phyloP scores from a whole-genome alignment of 2,797 vertebrate species.

The Falco rusticolus region DNA sequence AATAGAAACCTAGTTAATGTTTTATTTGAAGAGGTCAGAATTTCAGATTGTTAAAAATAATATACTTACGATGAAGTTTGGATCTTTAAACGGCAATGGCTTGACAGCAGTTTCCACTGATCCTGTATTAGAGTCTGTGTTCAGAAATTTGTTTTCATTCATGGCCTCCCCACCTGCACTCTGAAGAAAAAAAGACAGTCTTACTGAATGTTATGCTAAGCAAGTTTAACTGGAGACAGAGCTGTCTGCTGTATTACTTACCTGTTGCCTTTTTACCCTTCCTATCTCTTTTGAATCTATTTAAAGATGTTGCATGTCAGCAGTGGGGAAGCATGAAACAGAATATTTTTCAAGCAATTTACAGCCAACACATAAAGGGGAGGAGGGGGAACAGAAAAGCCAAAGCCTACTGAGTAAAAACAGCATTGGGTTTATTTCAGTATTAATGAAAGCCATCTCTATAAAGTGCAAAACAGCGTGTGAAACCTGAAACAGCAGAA shows the following conservation, averaged over 20 bases:
- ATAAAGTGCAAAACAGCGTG: background rate
- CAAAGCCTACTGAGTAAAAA: background rate
- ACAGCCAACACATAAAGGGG: background rate
- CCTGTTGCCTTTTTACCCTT: background rate
- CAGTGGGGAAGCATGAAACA: background rate
- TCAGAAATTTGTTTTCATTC: slow-evolving; percentile 81
- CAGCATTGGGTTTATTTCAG: background rate
- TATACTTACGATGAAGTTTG: slow-evolving; percentile 87
- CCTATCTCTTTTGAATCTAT: background rate
- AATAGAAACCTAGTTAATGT: background rate
- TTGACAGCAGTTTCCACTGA: slow-evolving; percentile 82
- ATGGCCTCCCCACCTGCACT: slow-evolving; percentile 74
- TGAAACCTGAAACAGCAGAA: background rate
- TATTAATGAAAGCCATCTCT: background rate
- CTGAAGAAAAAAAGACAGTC: slow-evolving; percentile 68
- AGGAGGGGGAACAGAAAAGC: background rate
- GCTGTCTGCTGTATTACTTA: background rate
- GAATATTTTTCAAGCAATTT: background rate
- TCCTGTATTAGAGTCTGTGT: slow-evolving; percentile 75
- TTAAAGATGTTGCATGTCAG: background rate
- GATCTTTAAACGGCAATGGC: slow-evolving; percentile 90
- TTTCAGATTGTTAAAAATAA: background rate
- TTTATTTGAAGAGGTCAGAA: background rate
- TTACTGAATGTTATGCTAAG: background rate
- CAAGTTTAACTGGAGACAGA: background rate